Base-by-base conservation (phyloP, 2,797 vertebrate species). In the Oryzias dopingdopingensis region DNA sequence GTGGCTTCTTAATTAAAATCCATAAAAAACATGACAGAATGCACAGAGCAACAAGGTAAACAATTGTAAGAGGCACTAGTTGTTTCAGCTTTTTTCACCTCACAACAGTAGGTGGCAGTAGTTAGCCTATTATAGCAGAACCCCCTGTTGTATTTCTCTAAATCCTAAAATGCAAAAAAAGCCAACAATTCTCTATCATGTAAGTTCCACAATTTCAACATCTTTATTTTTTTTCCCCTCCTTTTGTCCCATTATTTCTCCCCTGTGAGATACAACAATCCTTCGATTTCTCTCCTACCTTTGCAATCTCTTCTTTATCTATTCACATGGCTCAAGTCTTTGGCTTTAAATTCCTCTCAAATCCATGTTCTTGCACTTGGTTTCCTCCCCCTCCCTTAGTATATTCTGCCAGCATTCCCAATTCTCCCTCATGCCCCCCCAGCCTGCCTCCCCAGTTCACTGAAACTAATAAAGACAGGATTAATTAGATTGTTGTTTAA, bases 401-500 rank as follows among this genome's bases (percentile, higher is more conserved):
- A 74, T 78, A 84, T 89, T 90, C 85, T 89, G 88, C 86, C 87
- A 90, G 86, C 81, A 84, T 88, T 90, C 88, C 86, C 88, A 86
- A 79, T 88, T 83, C 78, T 85, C 84, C 86, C 84, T 86, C 81
- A 67, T 58, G 75, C 81, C 85, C 85, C 88, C 89, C 88, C 86
- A 86, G 82, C 88, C 86, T 80, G 81, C 76, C 89, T 88, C 88
- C 91, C 89, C 90, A 90, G 89, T 93, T 93, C 91, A 92, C 91
- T 87, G 92, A 95, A 95, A 94, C 93, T 93, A 95, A 95, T 94
- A 95, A 95, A 95, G 94, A 92, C 87, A 87, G 94, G 94, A 95
- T 95, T 95, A 95, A 94, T 94, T 94, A 94, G 93, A 92, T 92
- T 94, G 93, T 93, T 95, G 93, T 94, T 95, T 94, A 94, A 95